Conservation (phyloP, 2,888 invertebrate species). For the Sarcophaga subvicina region DNA sequence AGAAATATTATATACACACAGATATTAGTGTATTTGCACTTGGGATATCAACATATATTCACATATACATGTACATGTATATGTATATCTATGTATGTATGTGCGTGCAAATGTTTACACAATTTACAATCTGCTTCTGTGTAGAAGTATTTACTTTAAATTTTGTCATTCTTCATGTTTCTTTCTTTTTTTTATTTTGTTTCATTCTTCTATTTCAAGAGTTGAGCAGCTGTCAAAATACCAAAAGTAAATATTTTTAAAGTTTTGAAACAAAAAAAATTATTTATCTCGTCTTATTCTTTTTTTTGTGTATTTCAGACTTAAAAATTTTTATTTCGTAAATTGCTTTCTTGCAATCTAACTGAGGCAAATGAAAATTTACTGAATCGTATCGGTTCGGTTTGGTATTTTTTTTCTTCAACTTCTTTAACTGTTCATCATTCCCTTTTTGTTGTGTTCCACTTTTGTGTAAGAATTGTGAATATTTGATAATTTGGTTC, state of each 20-base stretch:
- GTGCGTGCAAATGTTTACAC: conserved; percentile 42
- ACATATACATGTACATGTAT: background rate
- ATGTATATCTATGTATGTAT: background rate
- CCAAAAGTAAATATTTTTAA: conserved; percentile 65
- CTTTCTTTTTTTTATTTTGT: conserved; percentile 14
- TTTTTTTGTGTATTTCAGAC: no score
- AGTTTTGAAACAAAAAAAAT: conserved; percentile 51
- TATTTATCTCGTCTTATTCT: conserved; percentile 16
- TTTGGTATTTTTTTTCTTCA: conserved; percentile 1
- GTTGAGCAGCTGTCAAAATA: conserved; percentile 67
- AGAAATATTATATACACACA: no score
- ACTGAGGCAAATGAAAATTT: conserved; percentile 43
- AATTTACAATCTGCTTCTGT: conserved; percentile 51
- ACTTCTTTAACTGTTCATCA: background rate
- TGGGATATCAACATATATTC: background rate
- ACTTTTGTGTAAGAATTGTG: conserved; percentile 25
- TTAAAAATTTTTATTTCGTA: background rate
- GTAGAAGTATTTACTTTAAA: conserved; percentile 58
- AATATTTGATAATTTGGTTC: conserved; percentile 42
- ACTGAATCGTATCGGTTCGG: conserved; percentile 24
- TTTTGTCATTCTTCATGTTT: conserved; percentile 59
- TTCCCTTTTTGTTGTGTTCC: background rate
- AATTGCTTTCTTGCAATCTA: conserved; percentile 45
- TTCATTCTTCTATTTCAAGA: conserved; percentile 35
- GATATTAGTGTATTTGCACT: background rate